Evolutionary conservation across 2,113 vertebrate species (phyloP).

Genomic region (Balaeniceps rex): DNA sequence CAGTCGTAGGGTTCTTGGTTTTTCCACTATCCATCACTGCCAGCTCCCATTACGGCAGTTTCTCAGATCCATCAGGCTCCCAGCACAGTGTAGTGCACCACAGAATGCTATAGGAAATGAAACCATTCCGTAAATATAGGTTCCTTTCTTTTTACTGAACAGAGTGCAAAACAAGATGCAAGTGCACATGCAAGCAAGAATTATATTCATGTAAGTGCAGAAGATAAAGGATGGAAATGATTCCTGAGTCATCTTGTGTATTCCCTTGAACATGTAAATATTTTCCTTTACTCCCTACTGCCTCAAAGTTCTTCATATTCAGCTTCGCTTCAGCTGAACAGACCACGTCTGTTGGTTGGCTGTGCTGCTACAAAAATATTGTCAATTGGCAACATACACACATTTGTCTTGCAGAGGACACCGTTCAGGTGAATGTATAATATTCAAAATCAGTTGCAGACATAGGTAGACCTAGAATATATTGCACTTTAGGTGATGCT

Average conservation of each 20-base stretch:
- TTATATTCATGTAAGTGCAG: background rate
- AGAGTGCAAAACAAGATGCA: background rate
- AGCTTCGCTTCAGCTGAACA: background rate
- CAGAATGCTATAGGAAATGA: background rate
- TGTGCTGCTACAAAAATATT: background rate
- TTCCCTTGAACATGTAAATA: background rate
- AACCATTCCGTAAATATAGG: background rate
- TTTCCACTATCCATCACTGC: background rate
- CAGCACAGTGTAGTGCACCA: background rate
- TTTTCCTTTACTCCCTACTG: background rate
- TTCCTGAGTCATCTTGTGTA: background rate
- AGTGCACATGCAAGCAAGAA: background rate
- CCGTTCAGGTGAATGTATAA: background rate
- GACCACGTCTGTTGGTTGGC: background rate
- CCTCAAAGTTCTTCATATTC: background rate
- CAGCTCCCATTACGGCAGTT: background rate
- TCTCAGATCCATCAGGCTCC: background rate
- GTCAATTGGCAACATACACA: background rate
- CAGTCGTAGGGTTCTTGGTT: background rate
- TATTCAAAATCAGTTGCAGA: background rate
- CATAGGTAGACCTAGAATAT: background rate
- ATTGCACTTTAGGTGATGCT: background rate
- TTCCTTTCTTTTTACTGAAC: background rate
- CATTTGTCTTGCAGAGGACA: background rate
- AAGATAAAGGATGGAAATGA: background rate